Base-by-base conservation (phyloP, 2,113 vertebrate genomes). In the Scomber japonicus region DNA sequence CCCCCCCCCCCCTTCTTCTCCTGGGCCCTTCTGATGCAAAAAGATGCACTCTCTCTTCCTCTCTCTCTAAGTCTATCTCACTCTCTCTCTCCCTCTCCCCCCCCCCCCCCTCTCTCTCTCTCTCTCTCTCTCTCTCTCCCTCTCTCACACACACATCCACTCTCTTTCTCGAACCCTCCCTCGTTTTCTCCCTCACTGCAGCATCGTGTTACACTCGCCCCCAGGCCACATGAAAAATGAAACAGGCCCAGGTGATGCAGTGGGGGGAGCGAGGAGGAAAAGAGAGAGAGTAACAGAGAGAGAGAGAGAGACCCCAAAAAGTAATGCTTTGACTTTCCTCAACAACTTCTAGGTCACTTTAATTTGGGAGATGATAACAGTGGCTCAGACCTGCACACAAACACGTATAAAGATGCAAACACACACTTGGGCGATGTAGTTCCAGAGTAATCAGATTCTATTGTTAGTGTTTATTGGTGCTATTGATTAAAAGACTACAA, bases 141-240 rank as follows among this genome's bases (percentile, higher is more conserved):
- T 68, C 60, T 75, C 59, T 17, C 71, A 2, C 24, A 27, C 24
- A 27, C 24, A 3, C 24, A 27, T 27, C 21, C 72, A 16, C 66
- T 14, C 60, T n/a, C 21, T 49, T 10, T 35, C 69, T 48, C 50
- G 24, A 27, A 27, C 24, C 24, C 24, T 27, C 24, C 24, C 24
- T 27, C 24, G 24, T 27, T 27, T 27, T 62, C 69, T 49, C 54
- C 19, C 61, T 16, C 65, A 51, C 83, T 90, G 83, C 77, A 76
- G 79, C 84, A 86, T 91, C 72, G 70, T 72, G 79, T 91, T 92
- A 88, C 62, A 85, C 88, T 92, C 79, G 31, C 83, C 91, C 88
- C 75, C 71, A 53, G 89, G 92, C 91, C 80, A 90, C 82, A 86
- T 93, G 89, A 92, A 91, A 93, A 94, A 93, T 94, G 76, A 91